phyloP scores from a whole-genome alignment of 2,113 vertebrate genomes.

The Dipodomys merriami region DNA sequence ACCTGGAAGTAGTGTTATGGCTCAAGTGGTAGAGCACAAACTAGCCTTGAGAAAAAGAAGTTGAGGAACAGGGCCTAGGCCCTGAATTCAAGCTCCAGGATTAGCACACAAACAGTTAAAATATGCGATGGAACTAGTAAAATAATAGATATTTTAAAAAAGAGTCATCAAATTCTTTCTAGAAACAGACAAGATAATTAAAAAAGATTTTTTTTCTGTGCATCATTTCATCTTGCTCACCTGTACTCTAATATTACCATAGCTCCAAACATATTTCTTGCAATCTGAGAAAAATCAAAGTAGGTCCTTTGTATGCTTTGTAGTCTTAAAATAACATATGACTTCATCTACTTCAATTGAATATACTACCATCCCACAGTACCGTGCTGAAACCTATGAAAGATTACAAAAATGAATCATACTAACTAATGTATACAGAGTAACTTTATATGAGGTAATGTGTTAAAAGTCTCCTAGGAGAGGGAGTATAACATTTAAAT shows the following conservation, averaged over 20 bases:
- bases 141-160: neutral
- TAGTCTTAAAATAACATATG: neutral
- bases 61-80: too few relatives aligned
- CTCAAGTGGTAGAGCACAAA: too few relatives aligned
- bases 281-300: neutral
- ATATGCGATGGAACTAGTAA: neutral
- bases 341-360: constrained; percentile 1
- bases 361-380: neutral
- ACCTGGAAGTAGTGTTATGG: too few relatives aligned
- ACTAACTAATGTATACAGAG: neutral
- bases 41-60: too few relatives aligned
- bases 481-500: neutral
- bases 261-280: neutral
- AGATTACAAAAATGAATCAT: neutral
- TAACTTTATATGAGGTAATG: neutral
- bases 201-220: neutral
- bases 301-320: neutral
- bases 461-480: neutral
- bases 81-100: too few relatives aligned
- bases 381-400: neutral
- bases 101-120: neutral
- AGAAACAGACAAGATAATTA: neutral
- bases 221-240: neutral
- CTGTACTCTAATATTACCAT: neutral
- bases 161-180: neutral